Evolutionary conservation across 64 coral and sea anemone genomes (phyloP), one percentile per base, ranked within the genome.

Genomic region (Astreopora myriophthalma): DNA sequence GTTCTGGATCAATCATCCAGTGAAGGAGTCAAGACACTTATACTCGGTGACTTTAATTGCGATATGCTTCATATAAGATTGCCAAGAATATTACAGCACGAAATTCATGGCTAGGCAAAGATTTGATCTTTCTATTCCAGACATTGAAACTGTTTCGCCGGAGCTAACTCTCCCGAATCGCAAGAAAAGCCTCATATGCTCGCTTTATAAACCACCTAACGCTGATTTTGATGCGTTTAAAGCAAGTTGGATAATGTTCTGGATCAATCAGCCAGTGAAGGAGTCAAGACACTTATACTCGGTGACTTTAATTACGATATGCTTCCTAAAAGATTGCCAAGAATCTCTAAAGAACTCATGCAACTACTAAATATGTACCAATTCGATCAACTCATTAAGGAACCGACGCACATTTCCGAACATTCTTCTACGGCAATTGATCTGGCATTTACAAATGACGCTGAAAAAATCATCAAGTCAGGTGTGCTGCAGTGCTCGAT

Each of bases 231-330:
- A n/a, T n/a, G n/a, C n/a, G n/a, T n/a, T n/a, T n/a, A n/a, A n/a
- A n/a, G n/a, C 14, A 71, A 33, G 1, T 16, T 92, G 13, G 28
- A 84, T 30, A 63, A 4, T 23, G 3, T 92, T 6, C 66, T 92
- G 1, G 89, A 92, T 8, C 12, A 27, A 6, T 48, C 48, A 5
- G 73, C 66, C 3, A 9, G 6, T 35, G 79, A 92, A 62, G 76
- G 33, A 3, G 62, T 10, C 10, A 27, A 85, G 12, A n/a, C 19
- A 35, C n/a, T 85, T 2, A 2, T 85, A 17, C 20, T 84, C 10
- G 48, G 42, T 1, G 79, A 92, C 24, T 33, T 74, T 19, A 92
- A 92, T 61, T 17, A 8, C 6, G 89, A 92, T 85, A 8, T 92
- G 3, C 39, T 22, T 23, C n/a, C 65, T 6, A 92, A 85, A 29